Conservation (phyloP, 2,113 vertebrate species). For the Larimichthys polyactis region DNA sequence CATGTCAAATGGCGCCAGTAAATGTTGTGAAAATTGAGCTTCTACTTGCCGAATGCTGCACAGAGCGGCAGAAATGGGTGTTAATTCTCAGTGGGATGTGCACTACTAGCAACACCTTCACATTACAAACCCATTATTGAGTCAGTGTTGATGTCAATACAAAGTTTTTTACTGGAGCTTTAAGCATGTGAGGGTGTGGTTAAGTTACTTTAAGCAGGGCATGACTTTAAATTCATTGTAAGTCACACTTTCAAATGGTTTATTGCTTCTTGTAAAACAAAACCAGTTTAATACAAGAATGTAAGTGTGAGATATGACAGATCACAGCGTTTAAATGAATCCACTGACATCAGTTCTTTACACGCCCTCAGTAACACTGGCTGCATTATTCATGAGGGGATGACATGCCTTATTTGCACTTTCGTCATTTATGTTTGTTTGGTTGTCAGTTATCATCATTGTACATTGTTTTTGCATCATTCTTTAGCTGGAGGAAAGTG, state of each 20-base stretch:
- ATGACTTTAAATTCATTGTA: slow-evolving; percentile 21
- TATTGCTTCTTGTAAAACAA: slow-evolving; percentile 31
- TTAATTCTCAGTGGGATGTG: background rate
- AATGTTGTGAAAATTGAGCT: slow-evolving; percentile 1
- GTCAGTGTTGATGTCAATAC: slow-evolving; percentile 9
- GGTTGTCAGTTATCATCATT: slow-evolving; percentile 26
- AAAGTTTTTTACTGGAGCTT: background rate
- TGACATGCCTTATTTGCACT: slow-evolving; percentile 39
- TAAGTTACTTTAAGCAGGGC: background rate
- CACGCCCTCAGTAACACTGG: slow-evolving; percentile 16
- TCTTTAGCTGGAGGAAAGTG: slow-evolving; percentile 25
- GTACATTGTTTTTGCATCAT: slow-evolving; percentile 36
- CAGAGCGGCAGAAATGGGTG: background rate
- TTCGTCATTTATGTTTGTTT: slow-evolving; percentile 42
- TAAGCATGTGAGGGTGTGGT: slow-evolving; percentile 10
- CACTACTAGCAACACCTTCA: background rate
- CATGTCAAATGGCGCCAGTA: background rate
- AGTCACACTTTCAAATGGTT: slow-evolving; percentile 17
- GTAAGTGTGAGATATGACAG: slow-evolving; percentile 14
- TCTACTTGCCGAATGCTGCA: background rate
- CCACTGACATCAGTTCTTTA: slow-evolving; percentile 10
- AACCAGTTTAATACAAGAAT: slow-evolving; percentile 1
- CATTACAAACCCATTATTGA: background rate
- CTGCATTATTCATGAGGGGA: slow-evolving; percentile 30
- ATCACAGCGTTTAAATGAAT: slow-evolving; percentile 33